These are phyloP conservation scores for Drosophila ficusphila DNA, from an alignment of 1,140 invertebrate species.

Conservation along the genomic window DNA sequence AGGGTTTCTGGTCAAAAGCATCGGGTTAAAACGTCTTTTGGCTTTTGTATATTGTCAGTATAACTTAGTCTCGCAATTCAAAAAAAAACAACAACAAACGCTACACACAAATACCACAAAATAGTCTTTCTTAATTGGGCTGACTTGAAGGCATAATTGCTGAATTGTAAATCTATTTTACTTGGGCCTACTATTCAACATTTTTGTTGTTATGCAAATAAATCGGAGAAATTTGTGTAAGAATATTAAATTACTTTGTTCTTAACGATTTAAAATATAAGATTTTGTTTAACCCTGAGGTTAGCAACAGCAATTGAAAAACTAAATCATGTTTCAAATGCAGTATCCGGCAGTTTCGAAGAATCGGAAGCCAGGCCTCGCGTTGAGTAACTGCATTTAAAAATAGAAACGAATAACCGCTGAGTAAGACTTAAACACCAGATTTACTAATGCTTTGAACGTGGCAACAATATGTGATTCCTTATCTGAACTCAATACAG, in stretches of 20 bases:
- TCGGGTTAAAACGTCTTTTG: neutral
- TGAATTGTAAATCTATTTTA: constrained; percentile 2
- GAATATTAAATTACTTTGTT: neutral
- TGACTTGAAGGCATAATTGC: constrained; percentile 2
- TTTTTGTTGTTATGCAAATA: neutral
- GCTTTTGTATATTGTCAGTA: neutral
- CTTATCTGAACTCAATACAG: too few species aligned
- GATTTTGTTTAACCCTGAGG: too few species aligned
- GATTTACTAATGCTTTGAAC: too few species aligned
- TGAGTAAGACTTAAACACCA: neutral
- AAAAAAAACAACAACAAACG: neutral
- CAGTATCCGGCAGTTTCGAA: neutral
- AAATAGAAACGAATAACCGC: neutral
- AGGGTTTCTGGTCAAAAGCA: neutral
- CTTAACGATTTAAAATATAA: too few species aligned
- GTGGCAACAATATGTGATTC: neutral
- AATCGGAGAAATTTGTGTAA: neutral
- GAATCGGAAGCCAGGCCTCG: neutral
- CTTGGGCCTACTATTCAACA: neutral
- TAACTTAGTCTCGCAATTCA: neutral
- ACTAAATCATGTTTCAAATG: neutral
- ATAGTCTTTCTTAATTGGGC: neutral
- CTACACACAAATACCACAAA: neutral
- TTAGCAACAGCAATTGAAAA: too few species aligned
- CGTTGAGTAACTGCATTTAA: neutral